Base-by-base conservation (phyloP, 1,140 invertebrate species). In the Cotesia glomerata region DNA sequence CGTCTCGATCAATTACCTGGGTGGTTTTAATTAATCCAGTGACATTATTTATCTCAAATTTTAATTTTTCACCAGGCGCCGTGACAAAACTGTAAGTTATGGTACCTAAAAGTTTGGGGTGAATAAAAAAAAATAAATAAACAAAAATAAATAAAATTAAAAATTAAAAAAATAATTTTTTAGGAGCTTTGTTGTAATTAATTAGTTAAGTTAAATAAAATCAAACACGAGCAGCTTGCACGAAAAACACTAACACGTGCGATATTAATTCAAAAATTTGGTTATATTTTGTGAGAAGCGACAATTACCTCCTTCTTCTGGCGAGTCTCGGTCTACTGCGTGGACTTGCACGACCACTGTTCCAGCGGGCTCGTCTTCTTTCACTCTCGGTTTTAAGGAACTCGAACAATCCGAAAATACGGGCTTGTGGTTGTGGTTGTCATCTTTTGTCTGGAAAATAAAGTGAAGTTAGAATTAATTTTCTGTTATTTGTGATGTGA, bases 71-170 rank as follows among this genome's bases (percentile, higher is more conserved):
- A 63, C 89, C 89, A n/a, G 91, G 90, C 49, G 91, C 89, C 52
- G 91, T 91, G 0, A 95, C 91, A 78, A 96, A 92, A 72, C 91
- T 92, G 84, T 96, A 97, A 5, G 90, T 91, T 34, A 97, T 91
- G 49, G 89, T 93, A 34, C 82, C 85, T 87, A 62, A 0, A 80
- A 67, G n/a, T 9, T 26, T 13, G 1, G 1, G 1, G 26, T 61
- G 18, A 39, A 36, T 14, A 14, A 63, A 36, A 16, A 26, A 56
- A 26, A 66, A 70, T 56, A 16, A 74, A 74, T 16, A 14, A 65
- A 16, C 26, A n/a, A 14, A 58, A 35, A 65, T 58, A 14, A 4
- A 68, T 54, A 51, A 26, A 59, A 45, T 54, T 52, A 56, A 16
- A 56, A 11, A 62, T 11, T 0, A n/a, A 54, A 45, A 45, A 45